Conservation (phyloP, 2,113 vertebrate genomes). For the Platichthys stellatus region DNA sequence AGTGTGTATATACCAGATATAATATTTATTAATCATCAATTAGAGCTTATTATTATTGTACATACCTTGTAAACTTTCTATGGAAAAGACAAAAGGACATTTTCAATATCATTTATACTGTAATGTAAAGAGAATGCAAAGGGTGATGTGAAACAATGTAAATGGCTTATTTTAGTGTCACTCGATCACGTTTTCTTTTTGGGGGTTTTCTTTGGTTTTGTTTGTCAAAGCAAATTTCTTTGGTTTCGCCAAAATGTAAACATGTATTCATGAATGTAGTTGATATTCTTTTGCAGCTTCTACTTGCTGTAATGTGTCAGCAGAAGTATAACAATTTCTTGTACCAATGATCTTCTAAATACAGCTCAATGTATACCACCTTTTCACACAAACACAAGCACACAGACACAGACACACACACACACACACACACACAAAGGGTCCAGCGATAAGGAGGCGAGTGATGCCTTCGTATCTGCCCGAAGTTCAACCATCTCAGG, state of each 20-base stretch:
- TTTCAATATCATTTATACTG: conserved; percentile 93
- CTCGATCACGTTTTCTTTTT: conserved; percentile 78
- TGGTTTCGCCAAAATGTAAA: conserved; percentile 69
- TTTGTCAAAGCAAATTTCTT: conserved; percentile 41
- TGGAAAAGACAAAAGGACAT: conserved; percentile 77
- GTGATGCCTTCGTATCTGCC: conserved; percentile 29
- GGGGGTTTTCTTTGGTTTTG: conserved; percentile 65
- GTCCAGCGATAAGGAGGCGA: conserved; percentile 22
- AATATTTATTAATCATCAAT: conserved; percentile 81
- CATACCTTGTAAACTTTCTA: conserved; percentile 88
- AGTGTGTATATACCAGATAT: conserved; percentile 85
- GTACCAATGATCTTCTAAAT: conserved; percentile 50
- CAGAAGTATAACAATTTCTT: conserved; percentile 42
- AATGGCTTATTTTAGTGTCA: conserved; percentile 84
- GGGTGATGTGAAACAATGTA: conserved; percentile 87
- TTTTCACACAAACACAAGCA: conserved; percentile 28
- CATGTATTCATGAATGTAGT: conserved; percentile 77
- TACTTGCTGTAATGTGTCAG: conserved; percentile 56
- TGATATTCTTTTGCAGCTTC: conserved; percentile 65
- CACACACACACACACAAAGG: conserved; percentile 23
- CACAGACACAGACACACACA: not conserved
- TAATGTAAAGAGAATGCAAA: conserved; percentile 87
- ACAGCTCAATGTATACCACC: conserved; percentile 27
- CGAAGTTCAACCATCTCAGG: conserved; percentile 70
- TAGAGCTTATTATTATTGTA: conserved; percentile 85